Percentiles rank a stretch among this genome's conserved stretches.
phyloP scores from a whole-genome alignment of 2,113 vertebrate species.

The Catharus bicknelli region DNA sequence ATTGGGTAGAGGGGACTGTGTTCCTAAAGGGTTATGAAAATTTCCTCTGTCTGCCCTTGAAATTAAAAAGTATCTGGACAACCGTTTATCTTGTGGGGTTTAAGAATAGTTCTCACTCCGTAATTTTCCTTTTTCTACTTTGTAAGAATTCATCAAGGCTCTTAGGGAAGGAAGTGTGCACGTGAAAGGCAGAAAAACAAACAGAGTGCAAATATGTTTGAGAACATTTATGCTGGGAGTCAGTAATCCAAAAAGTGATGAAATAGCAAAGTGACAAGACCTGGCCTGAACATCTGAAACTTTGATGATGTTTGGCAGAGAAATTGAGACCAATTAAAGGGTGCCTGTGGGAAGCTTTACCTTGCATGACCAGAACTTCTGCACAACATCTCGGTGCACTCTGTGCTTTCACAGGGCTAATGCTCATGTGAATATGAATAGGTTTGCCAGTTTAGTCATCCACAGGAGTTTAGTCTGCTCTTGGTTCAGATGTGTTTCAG shows the following conservation, averaged over 20 bases:
- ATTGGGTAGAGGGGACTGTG: background rate
- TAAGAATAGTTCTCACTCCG: background rate
- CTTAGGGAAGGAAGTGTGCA: background rate
- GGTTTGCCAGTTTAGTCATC: conserved; percentile 32
- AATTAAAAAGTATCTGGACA: background rate
- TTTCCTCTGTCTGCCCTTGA: background rate
- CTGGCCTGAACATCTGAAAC: conserved; percentile 69
- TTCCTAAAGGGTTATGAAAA: background rate
- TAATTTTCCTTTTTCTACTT: background rate
- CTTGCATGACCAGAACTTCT: conserved; percentile 45
- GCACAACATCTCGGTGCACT: background rate
- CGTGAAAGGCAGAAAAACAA: background rate
- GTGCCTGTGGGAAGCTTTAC: conserved; percentile 56
- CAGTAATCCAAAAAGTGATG: conserved; percentile 50
- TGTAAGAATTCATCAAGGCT: background rate
- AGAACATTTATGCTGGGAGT: background rate
- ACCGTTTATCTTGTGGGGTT: background rate
- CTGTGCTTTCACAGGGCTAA: background rate
- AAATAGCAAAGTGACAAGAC: conserved; percentile 67
- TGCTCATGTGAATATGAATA: conserved; percentile 28
- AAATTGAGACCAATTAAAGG: conserved; percentile 47
- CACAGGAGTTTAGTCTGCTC: background rate
- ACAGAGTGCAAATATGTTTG: background rate
- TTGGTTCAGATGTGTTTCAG: conserved; percentile 1
- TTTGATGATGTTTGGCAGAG: conserved; percentile 66